Percentiles rank a stretch among this genome's conserved stretches.
These are phyloP conservation scores for Nyctalus aviator DNA, from an alignment of 2,797 vertebrate species.

Conservation along the genomic window DNA sequence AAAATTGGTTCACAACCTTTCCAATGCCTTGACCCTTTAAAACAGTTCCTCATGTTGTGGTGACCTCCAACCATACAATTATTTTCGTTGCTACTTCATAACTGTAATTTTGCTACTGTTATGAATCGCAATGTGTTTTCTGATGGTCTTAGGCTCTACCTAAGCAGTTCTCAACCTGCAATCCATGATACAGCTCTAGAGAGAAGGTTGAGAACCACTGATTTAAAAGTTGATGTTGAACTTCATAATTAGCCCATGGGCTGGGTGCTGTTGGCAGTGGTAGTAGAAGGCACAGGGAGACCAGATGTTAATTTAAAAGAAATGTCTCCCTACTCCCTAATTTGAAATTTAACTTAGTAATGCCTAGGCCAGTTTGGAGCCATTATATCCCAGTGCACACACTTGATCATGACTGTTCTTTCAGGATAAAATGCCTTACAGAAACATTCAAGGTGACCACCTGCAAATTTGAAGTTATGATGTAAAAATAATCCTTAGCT, in stretches of 20 bases:
- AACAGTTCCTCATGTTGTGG: too few relatives aligned
- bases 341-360: neutral
- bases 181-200: too few relatives aligned
- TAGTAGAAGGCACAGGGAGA: neutral
- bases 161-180: too few relatives aligned
- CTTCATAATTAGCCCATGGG: neutral
- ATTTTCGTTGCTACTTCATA: too few relatives aligned
- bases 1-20: neutral
- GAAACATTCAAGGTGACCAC: neutral
- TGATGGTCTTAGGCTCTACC: too few relatives aligned
- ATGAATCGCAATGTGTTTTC: too few relatives aligned
- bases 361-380: neutral
- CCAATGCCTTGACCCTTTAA: too few relatives aligned
- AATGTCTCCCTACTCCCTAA: neutral
- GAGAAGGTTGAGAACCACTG: too few relatives aligned
- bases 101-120: too few relatives aligned
- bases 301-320: neutral
- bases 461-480: neutral
- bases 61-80: too few relatives aligned
- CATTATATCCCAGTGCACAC: rapidly evolving
- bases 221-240: neutral
- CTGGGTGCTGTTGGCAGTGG: neutral
- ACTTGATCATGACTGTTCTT: neutral
- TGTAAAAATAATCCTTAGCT: neutral
- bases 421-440: neutral